phyloP scores from a whole-genome alignment of 2,113 vertebrate species.

The Rhea americana region DNA sequence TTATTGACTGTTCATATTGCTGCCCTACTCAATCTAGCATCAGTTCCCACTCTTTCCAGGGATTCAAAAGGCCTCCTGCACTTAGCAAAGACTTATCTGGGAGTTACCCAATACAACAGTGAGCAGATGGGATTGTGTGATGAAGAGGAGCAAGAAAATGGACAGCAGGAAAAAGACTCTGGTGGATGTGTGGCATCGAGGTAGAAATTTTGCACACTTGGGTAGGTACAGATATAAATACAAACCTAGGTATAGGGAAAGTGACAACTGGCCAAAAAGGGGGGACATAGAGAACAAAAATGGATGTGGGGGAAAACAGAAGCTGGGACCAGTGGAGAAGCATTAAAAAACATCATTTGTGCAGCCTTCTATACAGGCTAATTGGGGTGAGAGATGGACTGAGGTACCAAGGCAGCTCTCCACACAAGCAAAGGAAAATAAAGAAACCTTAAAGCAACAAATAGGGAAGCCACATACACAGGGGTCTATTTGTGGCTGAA shows the following conservation, averaged over 20 bases:
- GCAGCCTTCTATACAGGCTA: neutral
- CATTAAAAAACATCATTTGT: neutral
- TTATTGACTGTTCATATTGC: neutral
- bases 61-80: neutral
- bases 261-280: neutral
- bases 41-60: neutral
- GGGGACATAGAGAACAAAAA: neutral
- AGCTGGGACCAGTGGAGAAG: neutral
- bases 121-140: neutral
- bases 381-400: neutral
- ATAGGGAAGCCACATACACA: fast-evolving
- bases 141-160: neutral
- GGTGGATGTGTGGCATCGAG: neutral
- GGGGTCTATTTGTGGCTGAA: neutral
- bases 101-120: neutral
- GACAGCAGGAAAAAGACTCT: neutral
- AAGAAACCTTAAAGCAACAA: neutral
- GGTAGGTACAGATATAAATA: neutral
- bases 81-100: neutral
- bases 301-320: neutral
- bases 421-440: neutral
- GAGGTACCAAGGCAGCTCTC: neutral
- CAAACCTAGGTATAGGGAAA: neutral
- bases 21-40: neutral
- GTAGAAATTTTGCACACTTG: neutral